These are phyloP conservation scores for Pycnomerus fuliginosus DNA, from an alignment of 2,888 invertebrate species.

Conservation along the genomic window DNA sequence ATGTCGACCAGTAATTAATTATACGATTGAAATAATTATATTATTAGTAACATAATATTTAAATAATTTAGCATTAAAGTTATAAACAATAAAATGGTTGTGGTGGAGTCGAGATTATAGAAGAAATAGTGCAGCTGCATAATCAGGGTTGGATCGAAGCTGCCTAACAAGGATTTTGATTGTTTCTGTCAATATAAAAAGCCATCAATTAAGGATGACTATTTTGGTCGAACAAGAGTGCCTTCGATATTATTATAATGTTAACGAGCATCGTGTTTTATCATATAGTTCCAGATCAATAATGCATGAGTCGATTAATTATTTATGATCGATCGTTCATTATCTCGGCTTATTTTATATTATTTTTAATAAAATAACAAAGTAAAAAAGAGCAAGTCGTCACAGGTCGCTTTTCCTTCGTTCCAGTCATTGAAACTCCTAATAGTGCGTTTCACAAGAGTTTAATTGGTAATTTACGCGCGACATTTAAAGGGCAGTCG, in stretches of 20 bases:
- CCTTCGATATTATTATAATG: constrained; percentile 37
- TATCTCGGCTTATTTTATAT: constrained; percentile 41
- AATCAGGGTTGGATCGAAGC: too few relatives aligned
- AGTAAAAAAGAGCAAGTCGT: too few relatives aligned
- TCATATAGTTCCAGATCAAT: constrained; percentile 49
- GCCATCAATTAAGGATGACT: constrained; percentile 43
- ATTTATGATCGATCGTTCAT: constrained; percentile 52
- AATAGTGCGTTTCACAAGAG: too few relatives aligned
- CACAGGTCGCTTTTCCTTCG: too few relatives aligned
- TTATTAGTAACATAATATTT: too few relatives aligned
- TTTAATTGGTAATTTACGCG: constrained; percentile 1
- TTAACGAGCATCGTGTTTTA: constrained; percentile 41
- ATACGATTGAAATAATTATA: too few relatives aligned
- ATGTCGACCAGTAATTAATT: too few relatives aligned
- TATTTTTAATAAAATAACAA: constrained; percentile 37
- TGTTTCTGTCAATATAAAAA: constrained; percentile 42
- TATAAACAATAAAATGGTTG: too few relatives aligned
- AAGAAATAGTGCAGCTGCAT: too few relatives aligned
- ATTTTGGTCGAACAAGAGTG: constrained; percentile 39
- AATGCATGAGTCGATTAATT: constrained; percentile 52
- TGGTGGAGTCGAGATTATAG: too few relatives aligned
- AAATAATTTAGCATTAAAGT: too few relatives aligned
- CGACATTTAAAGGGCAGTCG: constrained; percentile 11
- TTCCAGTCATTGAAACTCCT: too few relatives aligned
- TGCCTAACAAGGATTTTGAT: constrained; percentile 35